phyloP scores from a whole-genome alignment of 2,113 vertebrate genomes.

The Saguinus midas region DNA sequence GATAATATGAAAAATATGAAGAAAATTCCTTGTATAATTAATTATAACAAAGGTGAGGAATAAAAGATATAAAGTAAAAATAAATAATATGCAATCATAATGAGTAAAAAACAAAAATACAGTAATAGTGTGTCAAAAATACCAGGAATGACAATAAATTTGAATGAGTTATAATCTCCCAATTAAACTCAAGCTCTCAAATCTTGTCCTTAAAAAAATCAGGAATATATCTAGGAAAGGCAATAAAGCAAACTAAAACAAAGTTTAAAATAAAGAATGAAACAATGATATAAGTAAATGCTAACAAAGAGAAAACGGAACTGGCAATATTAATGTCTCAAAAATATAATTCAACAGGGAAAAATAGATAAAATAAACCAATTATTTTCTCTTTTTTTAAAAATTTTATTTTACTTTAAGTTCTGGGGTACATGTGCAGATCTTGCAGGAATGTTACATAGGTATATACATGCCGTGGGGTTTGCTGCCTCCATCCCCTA shows the following conservation, averaged over 20 bases:
- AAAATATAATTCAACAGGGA: neutral
- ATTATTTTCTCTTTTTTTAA: neutral
- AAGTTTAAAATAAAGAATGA: neutral
- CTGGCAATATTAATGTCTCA: neutral
- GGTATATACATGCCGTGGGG: no score
- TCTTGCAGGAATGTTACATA: no score
- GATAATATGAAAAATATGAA: neutral
- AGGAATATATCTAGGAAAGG: neutral
- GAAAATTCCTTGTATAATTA: neutral
- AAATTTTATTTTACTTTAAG: no score
- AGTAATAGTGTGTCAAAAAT: neutral
- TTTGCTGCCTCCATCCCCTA: no score
- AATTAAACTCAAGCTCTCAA: neutral
- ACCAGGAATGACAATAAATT: neutral
- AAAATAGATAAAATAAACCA: neutral
- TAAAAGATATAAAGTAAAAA: neutral
- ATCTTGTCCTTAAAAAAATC: neutral
- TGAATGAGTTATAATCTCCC: neutral
- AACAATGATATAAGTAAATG: neutral
- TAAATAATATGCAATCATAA: neutral
- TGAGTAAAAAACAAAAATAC: neutral
- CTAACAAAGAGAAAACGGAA: neutral
- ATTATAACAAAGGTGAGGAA: neutral
- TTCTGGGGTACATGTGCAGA: no score
- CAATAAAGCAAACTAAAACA: neutral